A percentile compares a stretch with the other conserved stretches of the same genome.
Evolutionary conservation across 2,113 vertebrate species (phyloP).

Genomic region (Uropsilus gracilis): DNA sequence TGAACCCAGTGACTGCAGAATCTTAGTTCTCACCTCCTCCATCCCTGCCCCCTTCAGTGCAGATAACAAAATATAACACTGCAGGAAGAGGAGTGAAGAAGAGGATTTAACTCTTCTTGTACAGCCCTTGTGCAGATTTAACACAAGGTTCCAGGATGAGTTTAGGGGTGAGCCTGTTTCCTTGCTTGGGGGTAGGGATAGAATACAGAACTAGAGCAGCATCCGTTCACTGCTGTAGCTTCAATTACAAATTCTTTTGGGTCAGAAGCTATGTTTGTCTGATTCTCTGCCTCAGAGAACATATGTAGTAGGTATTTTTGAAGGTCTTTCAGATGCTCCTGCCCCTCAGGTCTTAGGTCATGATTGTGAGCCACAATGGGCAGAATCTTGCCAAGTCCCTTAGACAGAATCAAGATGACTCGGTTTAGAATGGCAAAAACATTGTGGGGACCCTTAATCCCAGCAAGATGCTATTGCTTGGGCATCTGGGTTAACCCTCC

Average conservation of each 20-base stretch:
- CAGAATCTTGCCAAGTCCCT: background rate
- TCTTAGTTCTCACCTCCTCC: background rate
- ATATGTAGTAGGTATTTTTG: background rate
- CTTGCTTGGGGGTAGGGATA: background rate
- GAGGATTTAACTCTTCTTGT: background rate
- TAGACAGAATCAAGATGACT: slow-evolving; percentile 6
- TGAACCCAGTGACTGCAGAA: background rate
- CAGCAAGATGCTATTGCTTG: background rate
- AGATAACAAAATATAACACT: background rate
- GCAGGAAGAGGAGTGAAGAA: background rate
- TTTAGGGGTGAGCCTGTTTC: background rate
- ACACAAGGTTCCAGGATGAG: background rate
- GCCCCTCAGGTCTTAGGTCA: background rate
- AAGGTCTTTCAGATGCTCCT: background rate
- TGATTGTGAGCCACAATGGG: background rate
- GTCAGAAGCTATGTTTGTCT: slow-evolving; percentile 1
- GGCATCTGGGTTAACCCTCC: background rate
- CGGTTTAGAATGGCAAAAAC: background rate
- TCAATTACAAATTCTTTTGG: background rate
- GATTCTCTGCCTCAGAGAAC: slow-evolving; percentile 11
- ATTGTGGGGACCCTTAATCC: background rate
- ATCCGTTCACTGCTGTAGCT: background rate
- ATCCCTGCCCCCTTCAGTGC: too few species aligned
- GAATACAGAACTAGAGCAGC: background rate
- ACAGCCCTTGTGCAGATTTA: background rate